Evolutionary conservation across 1,140 invertebrate genomes (phyloP).

Genomic region (Epicauta chinensis): DNA sequence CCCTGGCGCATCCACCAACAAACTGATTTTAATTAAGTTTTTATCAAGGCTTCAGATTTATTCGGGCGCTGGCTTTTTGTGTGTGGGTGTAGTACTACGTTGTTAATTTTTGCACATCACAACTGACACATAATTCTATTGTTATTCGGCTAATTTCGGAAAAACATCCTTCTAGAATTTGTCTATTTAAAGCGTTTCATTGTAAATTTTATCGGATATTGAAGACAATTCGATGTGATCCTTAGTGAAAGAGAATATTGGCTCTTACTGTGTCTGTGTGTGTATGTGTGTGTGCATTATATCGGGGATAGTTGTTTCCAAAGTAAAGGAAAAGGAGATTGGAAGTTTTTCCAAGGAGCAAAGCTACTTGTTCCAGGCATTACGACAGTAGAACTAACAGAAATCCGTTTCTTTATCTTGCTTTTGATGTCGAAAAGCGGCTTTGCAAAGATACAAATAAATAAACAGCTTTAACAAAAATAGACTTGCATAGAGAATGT

Average conservation of each 20-base stretch:
- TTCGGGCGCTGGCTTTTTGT: too few species aligned
- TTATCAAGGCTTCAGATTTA: too few species aligned
- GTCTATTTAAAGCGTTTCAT: too few species aligned
- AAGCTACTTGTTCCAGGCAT: not conserved
- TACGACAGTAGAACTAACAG: not conserved
- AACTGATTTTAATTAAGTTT: too few species aligned
- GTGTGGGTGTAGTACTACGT: too few species aligned
- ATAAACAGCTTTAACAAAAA: constrained; percentile 6
- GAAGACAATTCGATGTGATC: not conserved
- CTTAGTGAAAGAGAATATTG: not conserved
- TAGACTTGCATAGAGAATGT: not conserved
- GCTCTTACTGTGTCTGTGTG: too few species aligned
- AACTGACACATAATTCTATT: too few species aligned
- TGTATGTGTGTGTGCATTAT: not conserved
- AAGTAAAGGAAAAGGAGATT: not conserved
- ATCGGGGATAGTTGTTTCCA: too few species aligned
- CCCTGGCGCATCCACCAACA: too few species aligned
- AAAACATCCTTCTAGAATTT: too few species aligned
- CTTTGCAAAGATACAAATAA: constrained; percentile 3
- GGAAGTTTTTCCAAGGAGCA: not conserved
- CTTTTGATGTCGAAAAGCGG: constrained; percentile 5
- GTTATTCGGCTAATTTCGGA: too few species aligned
- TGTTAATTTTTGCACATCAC: too few species aligned
- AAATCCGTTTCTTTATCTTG: constrained; percentile 1
- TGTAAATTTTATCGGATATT: not conserved